Percentiles rank a stretch among this genome's conserved stretches.
phyloP scores from a whole-genome alignment of 2,113 vertebrate genomes.

The Eretmochelys imbricata region DNA sequence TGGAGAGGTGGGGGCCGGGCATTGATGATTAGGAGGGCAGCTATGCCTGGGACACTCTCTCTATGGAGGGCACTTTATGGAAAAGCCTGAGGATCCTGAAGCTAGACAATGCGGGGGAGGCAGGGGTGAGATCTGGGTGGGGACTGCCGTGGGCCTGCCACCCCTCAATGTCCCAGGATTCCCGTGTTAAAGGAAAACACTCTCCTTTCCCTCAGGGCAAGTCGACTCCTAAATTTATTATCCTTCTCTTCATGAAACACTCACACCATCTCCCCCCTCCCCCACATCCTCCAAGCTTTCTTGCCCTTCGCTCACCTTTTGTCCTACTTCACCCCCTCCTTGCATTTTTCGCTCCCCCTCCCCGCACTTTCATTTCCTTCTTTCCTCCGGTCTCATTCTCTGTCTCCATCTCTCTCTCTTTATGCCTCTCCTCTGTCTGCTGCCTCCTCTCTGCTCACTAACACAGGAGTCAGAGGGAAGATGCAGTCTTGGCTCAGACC shows the following conservation, averaged over 20 bases:
- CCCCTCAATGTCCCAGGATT: no score
- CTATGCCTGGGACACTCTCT: neutral
- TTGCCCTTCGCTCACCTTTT: rapidly evolving
- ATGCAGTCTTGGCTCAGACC: neutral
- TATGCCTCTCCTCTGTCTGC: neutral
- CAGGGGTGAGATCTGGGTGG: neutral
- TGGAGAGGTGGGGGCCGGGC: neutral
- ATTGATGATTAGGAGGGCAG: neutral
- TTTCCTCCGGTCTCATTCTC: neutral
- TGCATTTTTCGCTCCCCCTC: neutral
- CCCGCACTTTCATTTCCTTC: rapidly evolving
- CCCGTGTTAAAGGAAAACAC: no score
- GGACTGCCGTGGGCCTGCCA: neutral
- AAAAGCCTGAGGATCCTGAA: neutral
- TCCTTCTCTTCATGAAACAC: no score
- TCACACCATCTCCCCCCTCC: neutral
- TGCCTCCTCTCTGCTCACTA: neutral
- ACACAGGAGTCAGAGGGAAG: neutral
- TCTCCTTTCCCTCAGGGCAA: neutral
- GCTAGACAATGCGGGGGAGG: neutral
- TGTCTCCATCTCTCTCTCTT: neutral
- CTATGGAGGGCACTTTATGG: neutral
- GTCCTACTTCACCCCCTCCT: neutral
- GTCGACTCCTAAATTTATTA: neutral
- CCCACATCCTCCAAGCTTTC: neutral